A percentile compares a stretch with the other conserved stretches of the same genome.
Evolutionary conservation across 2,113 vertebrate species (phyloP).

Genomic region (Chamaetylas fuelleborni): DNA sequence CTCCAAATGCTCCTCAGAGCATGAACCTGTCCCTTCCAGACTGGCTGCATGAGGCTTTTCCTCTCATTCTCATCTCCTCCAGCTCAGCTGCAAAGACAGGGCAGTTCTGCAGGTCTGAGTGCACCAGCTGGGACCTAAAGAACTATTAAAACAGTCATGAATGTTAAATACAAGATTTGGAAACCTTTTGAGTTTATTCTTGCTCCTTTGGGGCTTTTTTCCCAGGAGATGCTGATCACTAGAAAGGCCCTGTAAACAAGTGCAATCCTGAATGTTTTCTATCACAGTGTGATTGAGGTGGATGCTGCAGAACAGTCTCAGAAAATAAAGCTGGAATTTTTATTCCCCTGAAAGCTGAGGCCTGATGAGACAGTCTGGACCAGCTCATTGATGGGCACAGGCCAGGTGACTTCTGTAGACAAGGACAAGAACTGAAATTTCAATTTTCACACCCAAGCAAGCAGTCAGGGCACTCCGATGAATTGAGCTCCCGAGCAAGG

Average conservation of each 20-base stretch:
- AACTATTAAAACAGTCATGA: not conserved
- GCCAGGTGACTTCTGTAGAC: not conserved
- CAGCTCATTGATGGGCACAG: not conserved
- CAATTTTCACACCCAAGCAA: conserved; percentile 2
- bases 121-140: not conserved
- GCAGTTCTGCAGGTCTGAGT: rapidly evolving
- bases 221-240: not conserved
- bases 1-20: not conserved
- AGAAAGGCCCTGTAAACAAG: not conserved
- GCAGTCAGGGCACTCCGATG: not conserved
- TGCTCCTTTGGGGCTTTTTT: not conserved
- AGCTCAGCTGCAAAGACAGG: not conserved
- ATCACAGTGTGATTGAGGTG: not conserved
- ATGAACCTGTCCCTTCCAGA: not conserved
- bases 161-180: not conserved
- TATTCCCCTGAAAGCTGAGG: not conserved
- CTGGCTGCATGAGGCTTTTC: not conserved
- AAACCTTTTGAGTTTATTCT: not conserved
- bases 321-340: not conserved
- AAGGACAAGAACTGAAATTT: not conserved
- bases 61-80: not conserved
- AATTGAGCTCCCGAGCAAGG: not conserved
- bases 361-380: not conserved
- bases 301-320: not conserved
- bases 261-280: not conserved